Evolutionary conservation across 2,113 vertebrate species (phyloP).

Genomic region (Myrmophylax atrothorax): DNA sequence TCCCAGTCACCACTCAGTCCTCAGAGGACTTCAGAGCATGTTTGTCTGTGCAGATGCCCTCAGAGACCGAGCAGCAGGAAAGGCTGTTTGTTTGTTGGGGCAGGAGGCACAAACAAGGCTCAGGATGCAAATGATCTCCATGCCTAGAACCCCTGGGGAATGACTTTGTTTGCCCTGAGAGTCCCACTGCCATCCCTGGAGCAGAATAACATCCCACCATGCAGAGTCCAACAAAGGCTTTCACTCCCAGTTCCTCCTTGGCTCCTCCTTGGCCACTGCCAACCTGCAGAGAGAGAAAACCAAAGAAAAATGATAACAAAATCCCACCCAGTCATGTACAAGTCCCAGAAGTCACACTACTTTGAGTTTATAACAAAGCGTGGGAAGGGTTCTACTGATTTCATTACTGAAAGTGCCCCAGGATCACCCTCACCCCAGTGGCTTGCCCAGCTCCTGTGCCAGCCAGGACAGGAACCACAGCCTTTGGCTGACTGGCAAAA

Average conservation of each 20-base stretch:
- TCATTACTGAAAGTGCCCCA: too few species aligned
- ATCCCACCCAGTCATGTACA: fast-evolving
- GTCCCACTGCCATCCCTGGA: background rate
- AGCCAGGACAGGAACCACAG: too few species aligned
- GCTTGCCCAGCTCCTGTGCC: background rate
- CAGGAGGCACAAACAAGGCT: background rate
- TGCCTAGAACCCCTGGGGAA: background rate
- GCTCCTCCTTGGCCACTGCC: background rate
- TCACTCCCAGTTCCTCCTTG: background rate
- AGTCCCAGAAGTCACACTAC: too few species aligned
- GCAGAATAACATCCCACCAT: background rate
- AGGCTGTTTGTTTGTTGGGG: background rate
- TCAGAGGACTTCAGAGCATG: background rate
- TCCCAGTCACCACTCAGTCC: background rate
- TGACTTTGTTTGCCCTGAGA: background rate
- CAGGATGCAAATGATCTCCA: background rate
- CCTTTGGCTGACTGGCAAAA: fast-evolving
- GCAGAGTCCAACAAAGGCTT: background rate
- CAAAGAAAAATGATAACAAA: background rate
- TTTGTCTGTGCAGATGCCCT: background rate
- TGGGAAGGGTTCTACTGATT: background rate
- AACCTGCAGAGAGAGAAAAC: background rate
- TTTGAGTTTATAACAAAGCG: fast-evolving
- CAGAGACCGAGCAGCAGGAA: background rate
- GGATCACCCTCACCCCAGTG: background rate